phyloP scores from a whole-genome alignment of 1,140 invertebrate species.

The Hetaerina americana region DNA sequence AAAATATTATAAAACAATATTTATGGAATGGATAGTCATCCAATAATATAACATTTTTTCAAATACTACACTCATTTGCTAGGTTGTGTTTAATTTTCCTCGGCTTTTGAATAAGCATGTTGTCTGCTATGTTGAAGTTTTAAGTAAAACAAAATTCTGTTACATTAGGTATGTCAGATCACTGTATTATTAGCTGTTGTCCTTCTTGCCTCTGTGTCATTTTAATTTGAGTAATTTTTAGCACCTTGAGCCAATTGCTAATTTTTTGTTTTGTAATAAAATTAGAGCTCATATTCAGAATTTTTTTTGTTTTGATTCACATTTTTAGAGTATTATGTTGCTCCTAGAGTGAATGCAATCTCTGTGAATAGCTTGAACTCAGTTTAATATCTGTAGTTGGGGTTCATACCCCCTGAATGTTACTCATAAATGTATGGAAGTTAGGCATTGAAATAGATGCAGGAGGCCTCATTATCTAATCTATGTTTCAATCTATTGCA shows the following conservation, averaged over 20 bases:
- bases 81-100: neutral
- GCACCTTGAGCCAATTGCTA: too few species aligned
- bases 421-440: neutral
- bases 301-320: neutral
- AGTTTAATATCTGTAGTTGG: neutral
- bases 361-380: neutral
- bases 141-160: too few species aligned
- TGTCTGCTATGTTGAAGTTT: neutral
- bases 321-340: neutral
- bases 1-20: neutral
- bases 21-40: too few species aligned
- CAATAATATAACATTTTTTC: neutral
- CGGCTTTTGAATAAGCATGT: neutral
- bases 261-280: too few species aligned
- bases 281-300: neutral
- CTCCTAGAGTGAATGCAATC: neutral
- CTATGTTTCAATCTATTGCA: conserved; percentile 23
- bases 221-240: too few species aligned
- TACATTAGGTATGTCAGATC: too few species aligned
- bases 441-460: neutral
- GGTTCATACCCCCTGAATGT: neutral
- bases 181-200: too few species aligned
- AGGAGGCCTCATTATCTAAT: neutral
- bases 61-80: neutral
- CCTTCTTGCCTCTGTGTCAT: too few species aligned